Conservation (phyloP, 2,888 invertebrate species). For the Drosophila atripex region DNA sequence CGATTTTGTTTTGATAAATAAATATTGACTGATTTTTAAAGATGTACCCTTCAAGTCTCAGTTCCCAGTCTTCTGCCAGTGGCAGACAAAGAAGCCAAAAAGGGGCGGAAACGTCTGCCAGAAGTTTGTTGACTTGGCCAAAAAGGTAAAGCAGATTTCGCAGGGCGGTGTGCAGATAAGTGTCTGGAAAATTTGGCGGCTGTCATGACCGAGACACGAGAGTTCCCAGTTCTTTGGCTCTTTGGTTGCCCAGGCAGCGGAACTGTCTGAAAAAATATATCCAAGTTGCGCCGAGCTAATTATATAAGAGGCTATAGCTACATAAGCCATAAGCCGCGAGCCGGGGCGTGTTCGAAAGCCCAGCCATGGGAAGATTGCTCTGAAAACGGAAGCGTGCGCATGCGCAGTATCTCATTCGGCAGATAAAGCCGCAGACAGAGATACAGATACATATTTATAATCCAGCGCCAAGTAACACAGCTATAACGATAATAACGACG, state of each 20-base stretch:
- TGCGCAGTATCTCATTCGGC: conserved; percentile 69
- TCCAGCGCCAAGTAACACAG: conserved; percentile 46
- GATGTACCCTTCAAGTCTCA: neutral
- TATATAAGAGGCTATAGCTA: conserved; percentile 31
- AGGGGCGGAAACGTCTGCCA: conserved; percentile 23
- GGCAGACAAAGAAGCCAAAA: conserved; percentile 15
- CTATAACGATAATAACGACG: conserved; percentile 50
- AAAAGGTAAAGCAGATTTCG: conserved; percentile 17
- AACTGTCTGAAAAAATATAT: conserved; percentile 35
- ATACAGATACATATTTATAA: conserved; percentile 27
- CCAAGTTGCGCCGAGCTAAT: conserved; percentile 29
- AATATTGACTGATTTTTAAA: conserved; percentile 69
- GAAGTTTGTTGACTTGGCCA: conserved; percentile 42
- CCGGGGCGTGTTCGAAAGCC: conserved; percentile 45
- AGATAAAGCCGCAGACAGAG: conserved; percentile 58
- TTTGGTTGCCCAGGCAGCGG: conserved; percentile 43
- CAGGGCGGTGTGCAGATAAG: neutral
- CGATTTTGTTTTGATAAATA: conserved; percentile 73
- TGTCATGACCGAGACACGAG: conserved; percentile 26
- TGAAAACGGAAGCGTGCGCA: conserved; percentile 73
- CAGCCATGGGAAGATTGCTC: conserved; percentile 52
- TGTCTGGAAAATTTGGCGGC: conserved; percentile 41
- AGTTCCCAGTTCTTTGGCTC: neutral
- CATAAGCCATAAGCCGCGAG: conserved; percentile 13
- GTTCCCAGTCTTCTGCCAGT: conserved; percentile 3